Percentiles rank a stretch among this genome's conserved stretches.
Evolutionary conservation across 2,797 vertebrate genomes (phyloP).

Genomic region (Calcarius lapponicus): DNA sequence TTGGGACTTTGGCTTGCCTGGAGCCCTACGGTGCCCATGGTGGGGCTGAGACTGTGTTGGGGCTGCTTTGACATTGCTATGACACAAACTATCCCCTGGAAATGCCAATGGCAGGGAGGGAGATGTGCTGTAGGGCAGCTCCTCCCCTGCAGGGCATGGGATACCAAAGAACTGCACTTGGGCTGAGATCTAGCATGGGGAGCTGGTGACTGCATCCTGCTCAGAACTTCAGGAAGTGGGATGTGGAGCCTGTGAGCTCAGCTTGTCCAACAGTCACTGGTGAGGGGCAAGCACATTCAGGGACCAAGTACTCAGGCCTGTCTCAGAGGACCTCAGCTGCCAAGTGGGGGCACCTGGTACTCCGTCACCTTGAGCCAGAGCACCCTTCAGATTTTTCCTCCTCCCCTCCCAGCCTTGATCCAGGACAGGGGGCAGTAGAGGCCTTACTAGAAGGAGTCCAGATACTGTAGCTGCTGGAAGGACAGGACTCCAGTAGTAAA

Average conservation of each 20-base stretch:
- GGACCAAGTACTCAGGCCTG: background rate
- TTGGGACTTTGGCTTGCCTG: background rate
- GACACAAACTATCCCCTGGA: background rate
- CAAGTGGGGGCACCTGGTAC: background rate
- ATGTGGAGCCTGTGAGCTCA: background rate
- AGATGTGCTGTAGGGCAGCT: background rate
- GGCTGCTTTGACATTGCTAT: fast-evolving
- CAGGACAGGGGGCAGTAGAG: background rate
- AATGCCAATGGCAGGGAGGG: background rate
- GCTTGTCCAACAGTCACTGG: background rate
- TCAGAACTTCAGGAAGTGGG: fast-evolving
- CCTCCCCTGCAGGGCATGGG: background rate
- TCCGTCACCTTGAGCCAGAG: background rate
- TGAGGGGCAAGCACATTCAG: background rate
- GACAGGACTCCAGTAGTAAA: background rate
- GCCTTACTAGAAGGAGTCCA: background rate
- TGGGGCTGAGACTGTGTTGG: background rate
- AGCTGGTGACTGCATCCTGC: background rate
- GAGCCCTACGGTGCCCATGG: fast-evolving
- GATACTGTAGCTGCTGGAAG: background rate
- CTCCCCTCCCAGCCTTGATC: background rate
- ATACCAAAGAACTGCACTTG: background rate
- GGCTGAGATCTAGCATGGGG: fast-evolving
- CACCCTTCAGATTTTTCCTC: background rate
- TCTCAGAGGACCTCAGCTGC: background rate